Conservation (phyloP, 2,888 invertebrate species). For the Tolmerus cingulatus region DNA sequence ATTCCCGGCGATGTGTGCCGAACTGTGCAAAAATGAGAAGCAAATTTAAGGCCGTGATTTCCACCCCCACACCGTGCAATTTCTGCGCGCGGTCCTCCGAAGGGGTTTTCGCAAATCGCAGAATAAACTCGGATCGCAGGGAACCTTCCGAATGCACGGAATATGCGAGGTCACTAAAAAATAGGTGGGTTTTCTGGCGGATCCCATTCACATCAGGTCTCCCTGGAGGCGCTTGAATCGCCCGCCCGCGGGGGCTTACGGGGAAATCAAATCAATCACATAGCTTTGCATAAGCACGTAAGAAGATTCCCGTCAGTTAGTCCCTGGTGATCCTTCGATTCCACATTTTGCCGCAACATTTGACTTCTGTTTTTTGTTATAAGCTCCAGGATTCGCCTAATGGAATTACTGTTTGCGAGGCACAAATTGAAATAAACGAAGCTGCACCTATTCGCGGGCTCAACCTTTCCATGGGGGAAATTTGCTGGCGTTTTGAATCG, state of each 20-base stretch:
- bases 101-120: background rate
- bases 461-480: background rate
- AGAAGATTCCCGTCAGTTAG: conserved; percentile 45
- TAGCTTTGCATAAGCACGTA: conserved; percentile 46
- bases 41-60: conserved; percentile 32
- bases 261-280: conserved; percentile 48
- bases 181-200: background rate
- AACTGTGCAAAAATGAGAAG: conserved; percentile 28
- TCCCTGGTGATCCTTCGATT: conserved; percentile 43
- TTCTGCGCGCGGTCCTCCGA: background rate
- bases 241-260: background rate
- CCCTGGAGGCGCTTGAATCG: background rate
- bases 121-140: background rate
- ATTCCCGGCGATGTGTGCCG: conserved; percentile 2
- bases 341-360: conserved; percentile 31
- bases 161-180: conserved; percentile 9
- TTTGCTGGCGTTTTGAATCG: background rate
- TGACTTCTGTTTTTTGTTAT: conserved; percentile 40
- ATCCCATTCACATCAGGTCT: background rate
- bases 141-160: background rate
- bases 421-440: conserved; percentile 22
- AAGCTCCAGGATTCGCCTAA: background rate
- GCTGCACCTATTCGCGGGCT: background rate
- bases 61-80: background rate
- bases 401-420: conserved; percentile 15